A percentile compares a stretch with the other conserved stretches of the same genome.
Conservation (phyloP, 2,888 invertebrate species). For the Galeruca laticollis region DNA sequence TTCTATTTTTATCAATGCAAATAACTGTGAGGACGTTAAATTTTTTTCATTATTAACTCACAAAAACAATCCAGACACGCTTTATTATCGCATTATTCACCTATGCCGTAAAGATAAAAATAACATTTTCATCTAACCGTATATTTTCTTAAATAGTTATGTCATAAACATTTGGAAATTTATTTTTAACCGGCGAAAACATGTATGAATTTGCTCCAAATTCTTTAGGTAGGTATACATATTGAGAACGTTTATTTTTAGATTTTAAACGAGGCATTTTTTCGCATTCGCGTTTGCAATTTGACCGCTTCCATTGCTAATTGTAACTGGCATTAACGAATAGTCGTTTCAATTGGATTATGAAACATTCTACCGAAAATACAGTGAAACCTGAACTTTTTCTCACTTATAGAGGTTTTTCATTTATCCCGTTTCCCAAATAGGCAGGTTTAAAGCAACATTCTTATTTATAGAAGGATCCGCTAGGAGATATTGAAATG, state of each 20-base stretch:
- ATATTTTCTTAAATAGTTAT: conserved; percentile 41
- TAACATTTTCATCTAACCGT: conserved; percentile 29
- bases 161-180: conserved; percentile 45
- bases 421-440: no score
- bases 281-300: background rate
- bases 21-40: no score
- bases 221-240: conserved; percentile 39
- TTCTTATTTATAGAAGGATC: no score
- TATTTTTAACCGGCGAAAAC: conserved; percentile 48
- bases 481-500: no score
- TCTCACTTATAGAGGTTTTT: no score
- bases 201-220: conserved; percentile 44
- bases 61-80: background rate
- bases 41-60: no score
- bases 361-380: background rate
- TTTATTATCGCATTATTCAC: no score
- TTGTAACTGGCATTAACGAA: background rate
- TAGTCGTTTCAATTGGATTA: background rate
- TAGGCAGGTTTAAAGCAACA: no score
- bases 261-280: conserved; percentile 17
- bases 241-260: conserved; percentile 46
- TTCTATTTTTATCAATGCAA: no score
- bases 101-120: conserved; percentile 24
- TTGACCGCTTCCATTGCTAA: background rate
- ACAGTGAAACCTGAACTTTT: no score